Evolutionary conservation across 53 echinoderm and acorn worm genomes (phyloP).

Genomic region (Holothuria scabra): DNA sequence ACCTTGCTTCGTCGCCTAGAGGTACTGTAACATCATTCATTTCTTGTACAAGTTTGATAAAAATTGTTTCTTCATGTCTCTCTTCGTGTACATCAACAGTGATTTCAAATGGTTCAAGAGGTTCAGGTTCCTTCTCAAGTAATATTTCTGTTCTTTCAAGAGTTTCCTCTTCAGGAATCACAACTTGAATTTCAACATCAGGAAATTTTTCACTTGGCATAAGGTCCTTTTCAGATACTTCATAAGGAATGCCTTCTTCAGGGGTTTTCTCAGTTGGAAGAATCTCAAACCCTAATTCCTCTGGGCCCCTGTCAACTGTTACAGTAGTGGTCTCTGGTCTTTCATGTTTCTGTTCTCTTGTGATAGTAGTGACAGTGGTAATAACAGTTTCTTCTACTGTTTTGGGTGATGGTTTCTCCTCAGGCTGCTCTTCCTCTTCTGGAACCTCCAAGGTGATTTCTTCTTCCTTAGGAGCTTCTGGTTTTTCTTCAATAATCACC

Average conservation of each 20-base stretch:
- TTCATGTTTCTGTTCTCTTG: too few species aligned
- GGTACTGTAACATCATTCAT: constrained; percentile 46
- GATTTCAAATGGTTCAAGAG: constrained; percentile 41
- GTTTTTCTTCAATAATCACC: constrained; percentile 48
- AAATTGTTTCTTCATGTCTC: constrained; percentile 27
- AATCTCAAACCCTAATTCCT: too few species aligned
- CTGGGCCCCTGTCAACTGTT: too few species aligned
- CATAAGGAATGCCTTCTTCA: background rate
- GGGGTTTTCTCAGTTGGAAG: constrained; percentile 11
- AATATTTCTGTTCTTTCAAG: constrained; percentile 33
- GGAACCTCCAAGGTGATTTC: constrained; percentile 44
- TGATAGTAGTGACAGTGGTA: too few species aligned
- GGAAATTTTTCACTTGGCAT: constrained; percentile 32
- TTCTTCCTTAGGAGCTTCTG: constrained; percentile 42
- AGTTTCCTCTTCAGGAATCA: constrained; percentile 11
- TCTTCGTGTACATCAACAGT: constrained; percentile 36
- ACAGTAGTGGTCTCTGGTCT: too few species aligned
- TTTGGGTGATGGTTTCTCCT: too few species aligned
- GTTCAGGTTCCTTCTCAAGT: constrained; percentile 33
- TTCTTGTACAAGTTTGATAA: constrained; percentile 60
- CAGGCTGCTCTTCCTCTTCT: constrained; percentile 29
- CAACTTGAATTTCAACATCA: constrained; percentile 53
- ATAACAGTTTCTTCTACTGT: too few species aligned
- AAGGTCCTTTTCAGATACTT: constrained; percentile 18
- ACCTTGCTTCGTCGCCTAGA: constrained; percentile 53